phyloP scores from a whole-genome alignment of 2,797 vertebrate genomes.

The Pseudochirops corinnae region DNA sequence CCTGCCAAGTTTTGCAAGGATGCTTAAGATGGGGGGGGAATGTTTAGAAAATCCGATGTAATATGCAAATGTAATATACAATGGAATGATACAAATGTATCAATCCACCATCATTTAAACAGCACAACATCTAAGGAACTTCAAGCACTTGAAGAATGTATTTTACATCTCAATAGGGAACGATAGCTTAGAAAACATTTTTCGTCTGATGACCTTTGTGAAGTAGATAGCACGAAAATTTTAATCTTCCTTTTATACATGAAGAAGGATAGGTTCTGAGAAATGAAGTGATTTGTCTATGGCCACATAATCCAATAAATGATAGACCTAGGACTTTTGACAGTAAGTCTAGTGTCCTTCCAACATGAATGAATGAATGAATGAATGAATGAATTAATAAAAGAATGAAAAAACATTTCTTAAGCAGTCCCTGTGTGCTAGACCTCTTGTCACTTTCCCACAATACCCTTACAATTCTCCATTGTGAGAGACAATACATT shows the following conservation, averaged over 20 bases:
- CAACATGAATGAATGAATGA: background rate
- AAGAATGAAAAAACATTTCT: background rate
- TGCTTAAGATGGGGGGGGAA: background rate
- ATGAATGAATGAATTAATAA: background rate
- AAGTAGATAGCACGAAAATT: background rate
- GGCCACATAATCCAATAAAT: background rate
- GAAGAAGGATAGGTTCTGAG: background rate
- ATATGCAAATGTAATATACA: no score
- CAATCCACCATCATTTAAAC: background rate
- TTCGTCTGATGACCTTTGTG: background rate
- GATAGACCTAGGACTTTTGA: background rate
- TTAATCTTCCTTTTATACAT: background rate
- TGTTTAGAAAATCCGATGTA: background rate
- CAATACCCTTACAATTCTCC: conserved; percentile 37
- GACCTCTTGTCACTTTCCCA: background rate
- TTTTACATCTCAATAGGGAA: background rate
- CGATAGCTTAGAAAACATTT: background rate
- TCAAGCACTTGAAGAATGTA: background rate
- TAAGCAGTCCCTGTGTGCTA: background rate
- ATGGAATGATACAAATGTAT: conserved; percentile 14
- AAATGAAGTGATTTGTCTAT: background rate
- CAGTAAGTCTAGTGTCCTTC: background rate
- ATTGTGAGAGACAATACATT: conserved; percentile 36
- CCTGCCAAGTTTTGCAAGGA: background rate
- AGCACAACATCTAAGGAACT: background rate